Evolutionary conservation across 2,797 vertebrate genomes (phyloP).

Genomic region (Scyliorhinus canicula): DNA sequence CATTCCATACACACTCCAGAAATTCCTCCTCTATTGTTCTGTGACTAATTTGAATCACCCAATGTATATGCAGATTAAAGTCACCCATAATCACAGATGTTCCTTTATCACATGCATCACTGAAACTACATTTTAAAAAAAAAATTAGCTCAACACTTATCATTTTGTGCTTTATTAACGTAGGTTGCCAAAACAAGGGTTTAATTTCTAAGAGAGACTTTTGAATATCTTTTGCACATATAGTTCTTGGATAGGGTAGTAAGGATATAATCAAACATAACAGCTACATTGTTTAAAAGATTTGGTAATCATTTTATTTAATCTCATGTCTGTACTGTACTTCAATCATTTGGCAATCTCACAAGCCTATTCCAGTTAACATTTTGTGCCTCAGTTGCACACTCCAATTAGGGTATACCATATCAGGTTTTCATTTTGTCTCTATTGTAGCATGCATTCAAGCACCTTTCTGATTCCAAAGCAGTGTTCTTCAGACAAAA

Average conservation of each 20-base stretch:
- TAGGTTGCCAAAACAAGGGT: background rate
- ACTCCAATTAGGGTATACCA: background rate
- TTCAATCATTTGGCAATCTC: background rate
- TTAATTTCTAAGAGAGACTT: background rate
- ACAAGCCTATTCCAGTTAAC: background rate
- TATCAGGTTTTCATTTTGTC: background rate
- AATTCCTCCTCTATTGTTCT: too few species aligned
- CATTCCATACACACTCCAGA: too few species aligned
- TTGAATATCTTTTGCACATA: background rate
- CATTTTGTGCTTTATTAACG: background rate
- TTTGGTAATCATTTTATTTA: background rate
- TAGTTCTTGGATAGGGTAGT: background rate
- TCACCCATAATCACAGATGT: too few species aligned
- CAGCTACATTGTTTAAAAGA: background rate
- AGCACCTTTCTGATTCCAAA: background rate
- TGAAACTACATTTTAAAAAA: background rate
- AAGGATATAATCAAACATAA: background rate
- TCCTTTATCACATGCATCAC: too few species aligned
- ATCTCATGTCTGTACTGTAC: background rate
- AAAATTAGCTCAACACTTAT: background rate
- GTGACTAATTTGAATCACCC: too few species aligned
- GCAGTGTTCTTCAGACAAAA: background rate
- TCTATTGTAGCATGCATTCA: background rate
- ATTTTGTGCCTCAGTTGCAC: background rate
- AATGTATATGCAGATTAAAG: too few species aligned